Evolutionary conservation across 2,113 vertebrate genomes (phyloP).

Genomic region (Arothron firmamentum): DNA sequence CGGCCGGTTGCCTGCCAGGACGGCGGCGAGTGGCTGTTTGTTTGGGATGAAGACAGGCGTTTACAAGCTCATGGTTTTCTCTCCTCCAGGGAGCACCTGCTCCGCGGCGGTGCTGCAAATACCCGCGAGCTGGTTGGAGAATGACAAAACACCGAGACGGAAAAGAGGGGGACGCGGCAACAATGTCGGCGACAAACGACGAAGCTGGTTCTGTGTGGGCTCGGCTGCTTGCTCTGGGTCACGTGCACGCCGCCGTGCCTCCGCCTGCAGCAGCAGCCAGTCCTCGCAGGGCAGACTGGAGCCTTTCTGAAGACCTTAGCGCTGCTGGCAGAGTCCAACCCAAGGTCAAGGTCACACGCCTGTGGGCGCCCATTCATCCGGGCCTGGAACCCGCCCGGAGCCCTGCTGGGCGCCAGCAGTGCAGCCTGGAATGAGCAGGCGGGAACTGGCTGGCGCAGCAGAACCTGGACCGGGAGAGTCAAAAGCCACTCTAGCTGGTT

Average conservation of each 20-base stretch:
- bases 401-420: background rate
- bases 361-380: background rate
- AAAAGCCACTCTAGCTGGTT: no score
- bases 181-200: no score
- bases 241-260: no score
- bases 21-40: constrained; percentile 29
- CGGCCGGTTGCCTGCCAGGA: constrained; percentile 7
- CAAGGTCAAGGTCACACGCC: background rate
- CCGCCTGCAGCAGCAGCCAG: no score
- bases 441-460: background rate
- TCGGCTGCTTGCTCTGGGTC: no score
- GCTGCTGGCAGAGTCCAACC: no score
- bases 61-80: constrained; percentile 32
- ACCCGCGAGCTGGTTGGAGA: background rate
- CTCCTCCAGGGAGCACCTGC: constrained; percentile 17
- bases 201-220: no score
- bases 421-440: background rate
- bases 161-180: no score
- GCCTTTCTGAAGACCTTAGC: no score
- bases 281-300: background rate
- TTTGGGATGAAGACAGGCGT: constrained; percentile 32
- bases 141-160: no score
- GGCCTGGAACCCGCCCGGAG: background rate
- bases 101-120: constrained; percentile 12
- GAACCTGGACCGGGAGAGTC: no score